Percentiles rank a stretch among this genome's conserved stretches.
Evolutionary conservation across 2,888 invertebrate species (phyloP).

Genomic region (Ecdyonurus torrentis): DNA sequence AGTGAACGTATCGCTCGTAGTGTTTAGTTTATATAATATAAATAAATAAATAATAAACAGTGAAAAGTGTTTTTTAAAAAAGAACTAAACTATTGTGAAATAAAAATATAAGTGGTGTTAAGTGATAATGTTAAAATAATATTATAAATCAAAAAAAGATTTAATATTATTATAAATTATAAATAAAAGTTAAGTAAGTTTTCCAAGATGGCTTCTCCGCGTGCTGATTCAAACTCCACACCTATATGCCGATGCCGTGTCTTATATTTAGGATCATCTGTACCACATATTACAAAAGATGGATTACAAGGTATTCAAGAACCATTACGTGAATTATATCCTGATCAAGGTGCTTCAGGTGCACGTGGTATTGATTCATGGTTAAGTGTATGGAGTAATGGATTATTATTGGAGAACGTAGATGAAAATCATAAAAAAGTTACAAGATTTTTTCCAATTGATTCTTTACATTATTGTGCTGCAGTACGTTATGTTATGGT

Average conservation of each 20-base stretch:
- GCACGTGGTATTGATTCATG: constrained; percentile 88
- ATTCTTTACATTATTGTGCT: constrained; percentile 88
- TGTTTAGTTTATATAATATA: neutral
- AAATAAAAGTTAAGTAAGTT: neutral
- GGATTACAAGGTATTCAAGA: constrained; percentile 96
- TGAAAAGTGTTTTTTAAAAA: no score
- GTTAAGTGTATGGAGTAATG: constrained; percentile 95
- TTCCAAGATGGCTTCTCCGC: constrained; percentile 15
- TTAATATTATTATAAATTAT: neutral
- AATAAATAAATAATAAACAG: neutral
- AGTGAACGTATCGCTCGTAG: neutral
- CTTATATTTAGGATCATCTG: constrained; percentile 88
- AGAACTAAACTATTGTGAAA: no score
- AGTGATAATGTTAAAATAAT: neutral
- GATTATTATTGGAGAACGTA: constrained; percentile 85
- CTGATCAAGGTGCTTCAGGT: constrained; percentile 78
- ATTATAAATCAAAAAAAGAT: no score
- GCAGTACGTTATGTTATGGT: constrained; percentile 75
- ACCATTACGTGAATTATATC: constrained; percentile 87
- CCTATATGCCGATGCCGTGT: constrained; percentile 95
- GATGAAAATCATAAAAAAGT: constrained; percentile 90
- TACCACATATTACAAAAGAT: constrained; percentile 94
- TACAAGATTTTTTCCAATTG: constrained; percentile 90
- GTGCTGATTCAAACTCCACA: constrained; percentile 45
- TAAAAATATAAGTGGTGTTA: neutral